Evolutionary conservation across 2,888 invertebrate genomes (phyloP), one percentile per base, ranked within the genome.

Genomic region (Athalia rosae): DNA sequence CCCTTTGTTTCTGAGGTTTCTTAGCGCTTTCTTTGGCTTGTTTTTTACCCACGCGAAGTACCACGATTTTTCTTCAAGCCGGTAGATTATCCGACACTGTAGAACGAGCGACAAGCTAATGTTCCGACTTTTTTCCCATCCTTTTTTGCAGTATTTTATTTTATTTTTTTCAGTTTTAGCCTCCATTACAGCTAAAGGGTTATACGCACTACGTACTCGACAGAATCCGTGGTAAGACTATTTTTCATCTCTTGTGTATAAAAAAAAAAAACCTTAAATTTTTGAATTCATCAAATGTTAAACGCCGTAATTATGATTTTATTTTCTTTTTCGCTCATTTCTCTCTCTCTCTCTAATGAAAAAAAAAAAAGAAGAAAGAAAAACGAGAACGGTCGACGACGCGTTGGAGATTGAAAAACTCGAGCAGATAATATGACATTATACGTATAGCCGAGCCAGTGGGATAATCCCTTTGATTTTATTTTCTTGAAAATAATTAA

Each of bases 1-100:
- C 45, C 71, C 71, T 71, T 71, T 71, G 71, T 71, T 71, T 58
- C 71, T 71, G 71, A 71, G 71, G 71, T 71, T 71, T 71, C 56
- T 56, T 71, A 67, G 50, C 53, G 11, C 67, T 67, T 53, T 67
- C 67, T 67, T 67, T 28, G 2, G 62, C 56, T 69, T 53, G 11
- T 63, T 4, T 47, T 45, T 45, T 53, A 13, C 13, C 61, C 8
- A 7, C 56, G 13, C n/a, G 28, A 53, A 67, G 50, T 67, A 67
- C 28, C 53, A 53, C 67, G 50, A 67, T 67, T 67, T 48, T 53
- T 67, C 67, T 67, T 53, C 28, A 28, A 41, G 50, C 67, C 45
- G 9, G 67, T 67, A 67, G 48, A 67, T 67, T 53, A 67, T 67
- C 41, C 28, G 28, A 28, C 28, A 41, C 11, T 4, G 41, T 8